These are phyloP conservation scores for Nesoenas mayeri DNA, from an alignment of 2,113 vertebrate genomes.

Conservation along the genomic window DNA sequence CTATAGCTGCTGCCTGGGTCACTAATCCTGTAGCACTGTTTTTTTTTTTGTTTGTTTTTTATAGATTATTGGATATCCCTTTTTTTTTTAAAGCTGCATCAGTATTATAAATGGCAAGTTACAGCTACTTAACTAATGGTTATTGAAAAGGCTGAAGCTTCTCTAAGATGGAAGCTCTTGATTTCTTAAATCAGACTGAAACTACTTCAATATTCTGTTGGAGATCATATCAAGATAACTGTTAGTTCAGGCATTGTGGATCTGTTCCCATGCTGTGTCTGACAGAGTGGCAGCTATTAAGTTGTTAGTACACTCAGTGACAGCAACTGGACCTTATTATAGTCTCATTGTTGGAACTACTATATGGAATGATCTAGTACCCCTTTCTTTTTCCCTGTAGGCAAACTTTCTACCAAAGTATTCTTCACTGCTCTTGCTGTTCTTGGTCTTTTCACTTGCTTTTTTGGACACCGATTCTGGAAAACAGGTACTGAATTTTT, in stretches of 20 bases:
- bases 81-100: not conserved
- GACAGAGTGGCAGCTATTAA: not conserved
- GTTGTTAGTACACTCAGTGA: not conserved
- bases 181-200: not conserved
- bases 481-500: constrained; percentile 83
- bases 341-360: not conserved
- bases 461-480: constrained; percentile 93
- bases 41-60: not conserved
- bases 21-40: not conserved
- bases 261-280: not conserved
- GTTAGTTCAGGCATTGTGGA: not conserved
- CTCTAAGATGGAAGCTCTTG: not conserved
- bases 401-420: constrained; percentile 85
- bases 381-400: constrained; percentile 61
- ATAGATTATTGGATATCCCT: not conserved
- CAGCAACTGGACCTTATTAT: not conserved
- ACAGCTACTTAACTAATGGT: not conserved
- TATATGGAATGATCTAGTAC: not conserved
- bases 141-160: too few relatives aligned
- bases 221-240: not conserved
- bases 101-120: not conserved
- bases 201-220: not conserved
- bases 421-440: constrained; percentile 86
- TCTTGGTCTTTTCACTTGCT: constrained; percentile 90
- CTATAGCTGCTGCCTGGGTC: not conserved